Evolutionary conservation across 2,797 vertebrate species (phyloP), one percentile per base, ranked within the genome.

Genomic region (Gymnopithys bicolor): DNA sequence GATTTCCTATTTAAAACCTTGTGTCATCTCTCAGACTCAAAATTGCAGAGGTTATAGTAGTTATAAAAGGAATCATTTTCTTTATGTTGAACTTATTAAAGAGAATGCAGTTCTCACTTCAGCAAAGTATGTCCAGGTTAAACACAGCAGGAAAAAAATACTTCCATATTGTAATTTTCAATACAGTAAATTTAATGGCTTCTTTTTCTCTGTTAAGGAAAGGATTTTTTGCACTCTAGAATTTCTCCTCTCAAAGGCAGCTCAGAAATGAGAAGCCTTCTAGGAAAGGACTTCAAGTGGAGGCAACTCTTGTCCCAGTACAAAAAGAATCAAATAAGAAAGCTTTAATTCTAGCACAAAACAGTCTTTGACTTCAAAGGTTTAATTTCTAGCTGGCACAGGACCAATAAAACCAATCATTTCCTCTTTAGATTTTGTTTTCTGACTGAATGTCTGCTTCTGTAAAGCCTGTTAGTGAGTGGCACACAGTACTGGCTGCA

Each of bases 401-500:
- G 41, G 69, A 84, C 52, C 3, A 28, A 76, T 63, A 84, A 91
- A 90, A 62, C 66, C 23, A 86, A 73, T 67, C 1, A 52, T 82
- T 94, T 93, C 76, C 83, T 88, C 69, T 73, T 95, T 86, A 76
- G 77, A 91, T 93, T 95, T 91, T 84, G 77, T 81, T 76, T 91
- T 88, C 55, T 91, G 88, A 86, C 63, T 91, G 91, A 93, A 93
- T 88, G 85, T 69, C 85, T 86, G 62, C 62, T 95, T 74, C 59
- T 78, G 43, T 69, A 87, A 69, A 67, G 83, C 41, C 46, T 9
- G 39, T 62, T 69, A 39, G 83, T 46, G 46, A 91, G 68, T 19
- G 48, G 77, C 80, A 79, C 69, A 62, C 39, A 60, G 85, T 2
- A 66, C 91, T 93, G 93, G 74, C 91, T 52, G 48, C 55, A 66